Evolutionary conservation across 30 jellyfish, hydroid and myxozoan species (phyloP), one percentile per base, ranked within the genome.

Genomic region (Pseudorhiza aurosa): DNA sequence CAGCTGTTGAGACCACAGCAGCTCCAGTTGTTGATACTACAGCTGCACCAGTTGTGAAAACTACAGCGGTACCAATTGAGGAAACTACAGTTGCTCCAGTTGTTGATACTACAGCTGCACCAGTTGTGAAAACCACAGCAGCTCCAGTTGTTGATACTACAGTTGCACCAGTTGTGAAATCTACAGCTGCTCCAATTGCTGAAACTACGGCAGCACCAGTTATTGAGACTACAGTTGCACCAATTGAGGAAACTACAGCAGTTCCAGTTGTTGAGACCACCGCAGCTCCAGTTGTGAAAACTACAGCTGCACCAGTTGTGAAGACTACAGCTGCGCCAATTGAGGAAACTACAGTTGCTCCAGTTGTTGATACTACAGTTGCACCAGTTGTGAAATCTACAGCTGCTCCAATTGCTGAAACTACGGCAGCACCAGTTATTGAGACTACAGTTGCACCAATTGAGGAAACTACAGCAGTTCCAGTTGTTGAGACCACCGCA

Each of bases 371-470:
- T 10, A 44, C 78, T 4, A 44, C 49, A 4, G 45, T 63, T 25
- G 74, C 6, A 15, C 24, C 83, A 24, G 59, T 43, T 43, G 79
- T 12, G 0, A 58, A 64, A 32, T 29, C 76, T 5, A 50, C 88
- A 4, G 78, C 47, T 53, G 65, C 64, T 42, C 76, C 88, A 75
- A 51, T 39, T 32, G 65, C 33, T 19, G 88, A 58, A 55, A 42
- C 76, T 6, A 30, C 77, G 2, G 78, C 65, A 2, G 65, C 77
- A 19, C 76, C 88, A 53, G 64, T 24, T 39, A 78, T 30, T 4
- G 78, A 64, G 25, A 69, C 83, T 5, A 75, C 88, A 14, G 88
- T 50, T 53, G 88, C 88, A 27, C 88, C 80, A 75, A 49, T 39
- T 32, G 79, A 28, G 1, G 65, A 55, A 72, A 72, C 49, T 17